Evolutionary conservation across 2,888 invertebrate species (phyloP), one percentile per base, ranked within the genome.

Genomic region (Lasioglossum pauxillum): DNA sequence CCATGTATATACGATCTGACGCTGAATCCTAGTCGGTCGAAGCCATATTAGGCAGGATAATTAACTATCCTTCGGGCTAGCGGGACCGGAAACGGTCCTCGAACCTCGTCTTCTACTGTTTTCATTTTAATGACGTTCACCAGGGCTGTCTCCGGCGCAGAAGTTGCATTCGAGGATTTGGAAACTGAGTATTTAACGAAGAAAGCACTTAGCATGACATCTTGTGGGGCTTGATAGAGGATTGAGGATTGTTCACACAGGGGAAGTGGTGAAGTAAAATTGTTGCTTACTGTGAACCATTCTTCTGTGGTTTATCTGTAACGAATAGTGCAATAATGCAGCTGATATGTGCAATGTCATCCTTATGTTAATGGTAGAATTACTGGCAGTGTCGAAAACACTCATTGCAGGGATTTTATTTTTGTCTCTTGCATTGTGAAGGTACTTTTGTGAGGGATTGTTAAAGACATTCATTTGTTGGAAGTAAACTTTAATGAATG

Each of bases 1-100:
- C 92, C 91, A 94, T 94, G 93, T 94, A 93, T 94, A 93, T 92
- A 94, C 93, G 93, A 93, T 94, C 94, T 94, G 93, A 94, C 92
- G 94, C 94, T 94, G 93, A 94, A 93, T 93, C 93, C 94, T 94
- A 94, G 94, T 94, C 94, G 91, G 91, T 93, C 90, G 90, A 92
- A 94, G 92, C 91, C 91, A 93, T 92, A 92, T 91, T 83, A 82
- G 78, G 80, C 78, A 84, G 60, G 60, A 49, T 75, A 75, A 76
- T 80, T 80, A 64, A 75, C 75, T 80, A 60, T 86, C 57, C 60
- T 41, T 53, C 14, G 38, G 71, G 38, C 46, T 27, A 49, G 53
- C 53, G 60, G 73, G 27, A 44, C 67, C 67, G 67, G 67, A 67
- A 67, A 67, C 19, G 67, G 35, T 19, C 67, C 67, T 19, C 67